Conservation (phyloP, 1,140 invertebrate species). For the Eupeodes corollae region DNA sequence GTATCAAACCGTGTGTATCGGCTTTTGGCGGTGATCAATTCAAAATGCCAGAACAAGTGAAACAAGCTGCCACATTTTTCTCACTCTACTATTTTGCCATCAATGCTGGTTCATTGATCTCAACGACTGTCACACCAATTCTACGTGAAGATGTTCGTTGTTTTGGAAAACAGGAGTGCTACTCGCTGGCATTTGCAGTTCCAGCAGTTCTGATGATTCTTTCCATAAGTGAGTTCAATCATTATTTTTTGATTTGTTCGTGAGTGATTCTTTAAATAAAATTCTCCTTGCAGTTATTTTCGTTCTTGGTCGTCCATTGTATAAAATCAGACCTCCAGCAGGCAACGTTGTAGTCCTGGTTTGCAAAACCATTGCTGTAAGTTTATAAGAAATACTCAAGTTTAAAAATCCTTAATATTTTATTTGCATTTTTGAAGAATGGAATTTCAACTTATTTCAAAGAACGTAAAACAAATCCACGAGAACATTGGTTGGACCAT, state of each 20-base stretch:
- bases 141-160: constrained; percentile 72
- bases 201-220: constrained; percentile 77
- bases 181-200: constrained; percentile 82
- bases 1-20: constrained; percentile 95
- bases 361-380: constrained; percentile 66
- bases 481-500: constrained; percentile 69
- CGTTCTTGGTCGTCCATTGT: constrained; percentile 59
- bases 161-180: constrained; percentile 72
- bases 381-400: constrained; percentile 32
- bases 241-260: constrained; percentile 20
- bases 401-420: constrained; percentile 31
- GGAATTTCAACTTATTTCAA: constrained; percentile 50
- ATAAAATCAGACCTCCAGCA: constrained; percentile 63
- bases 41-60: constrained; percentile 61
- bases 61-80: constrained; percentile 73
- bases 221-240: constrained; percentile 41
- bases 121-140: constrained; percentile 80
- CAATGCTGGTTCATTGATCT: constrained; percentile 82
- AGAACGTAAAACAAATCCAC: constrained; percentile 38
- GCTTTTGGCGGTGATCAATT: constrained; percentile 98
- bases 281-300: constrained; percentile 56
- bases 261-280: constrained; percentile 14
- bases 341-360: constrained; percentile 77
- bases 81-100: constrained; percentile 91
- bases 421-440: constrained; percentile 51